Conservation (phyloP, 2,797 vertebrate genomes). For the Poeciliopsis paucimaculata region DNA sequence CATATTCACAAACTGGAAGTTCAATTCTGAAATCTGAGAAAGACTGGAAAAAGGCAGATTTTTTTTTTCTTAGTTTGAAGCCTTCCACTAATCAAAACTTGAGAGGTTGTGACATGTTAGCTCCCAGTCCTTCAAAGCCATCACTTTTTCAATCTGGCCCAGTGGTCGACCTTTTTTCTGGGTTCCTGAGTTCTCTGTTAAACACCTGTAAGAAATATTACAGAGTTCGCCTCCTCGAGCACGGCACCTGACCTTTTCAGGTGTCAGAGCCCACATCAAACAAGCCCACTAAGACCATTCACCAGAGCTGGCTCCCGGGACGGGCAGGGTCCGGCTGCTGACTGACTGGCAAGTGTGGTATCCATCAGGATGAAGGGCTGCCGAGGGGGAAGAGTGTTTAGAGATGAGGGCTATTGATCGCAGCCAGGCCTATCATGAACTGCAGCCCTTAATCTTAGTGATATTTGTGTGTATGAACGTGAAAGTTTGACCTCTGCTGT, state of each 20-base stretch:
- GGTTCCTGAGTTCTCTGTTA: constrained; percentile 75
- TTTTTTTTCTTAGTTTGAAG: constrained; percentile 30
- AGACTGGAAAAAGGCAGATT: neutral
- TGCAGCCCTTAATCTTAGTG: constrained; percentile 52
- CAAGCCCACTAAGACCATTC: constrained; percentile 75
- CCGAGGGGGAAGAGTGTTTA: constrained; percentile 64
- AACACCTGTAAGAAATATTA: constrained; percentile 82
- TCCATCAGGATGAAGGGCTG: constrained; percentile 64
- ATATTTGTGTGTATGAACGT: constrained; percentile 40
- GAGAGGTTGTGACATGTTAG: constrained; percentile 50
- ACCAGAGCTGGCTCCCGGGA: constrained; percentile 50
- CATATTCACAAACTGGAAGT: constrained; percentile 18
- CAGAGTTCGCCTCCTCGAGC: constrained; percentile 68
- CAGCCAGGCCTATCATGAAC: constrained; percentile 71
- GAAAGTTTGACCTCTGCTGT: constrained; percentile 65
- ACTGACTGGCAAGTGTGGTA: constrained; percentile 75
- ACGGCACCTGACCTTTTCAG: constrained; percentile 79
- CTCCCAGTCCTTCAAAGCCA: constrained; percentile 70
- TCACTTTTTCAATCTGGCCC: constrained; percentile 59
- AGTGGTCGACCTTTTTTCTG: constrained; percentile 67
- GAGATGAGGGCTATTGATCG: constrained; percentile 75
- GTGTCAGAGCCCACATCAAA: constrained; percentile 80
- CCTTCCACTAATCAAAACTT: constrained; percentile 61
- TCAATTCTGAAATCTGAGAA: constrained; percentile 21
- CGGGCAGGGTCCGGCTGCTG: constrained; percentile 51